Conservation (phyloP, 2,113 vertebrate species). For the Pseudopodoces humilis region DNA sequence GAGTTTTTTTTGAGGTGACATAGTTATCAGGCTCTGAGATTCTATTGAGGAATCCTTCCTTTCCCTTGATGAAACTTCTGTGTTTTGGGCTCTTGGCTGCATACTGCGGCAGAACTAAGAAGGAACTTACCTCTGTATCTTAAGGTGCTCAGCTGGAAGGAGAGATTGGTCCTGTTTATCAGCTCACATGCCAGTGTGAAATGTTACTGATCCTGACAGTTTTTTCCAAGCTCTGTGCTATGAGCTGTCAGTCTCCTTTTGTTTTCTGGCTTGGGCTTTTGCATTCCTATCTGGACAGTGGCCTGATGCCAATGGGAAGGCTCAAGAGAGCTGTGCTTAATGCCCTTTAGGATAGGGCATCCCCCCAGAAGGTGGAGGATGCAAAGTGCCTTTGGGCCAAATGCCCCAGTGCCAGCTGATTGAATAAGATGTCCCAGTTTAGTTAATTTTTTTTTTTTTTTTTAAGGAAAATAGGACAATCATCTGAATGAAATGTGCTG, state of each 20-base stretch:
- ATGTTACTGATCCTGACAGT: not conserved
- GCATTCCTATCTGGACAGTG: not conserved
- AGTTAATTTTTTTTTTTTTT: not conserved
- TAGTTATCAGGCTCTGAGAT: not conserved
- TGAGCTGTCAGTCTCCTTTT: not conserved
- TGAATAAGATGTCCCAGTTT: not conserved
- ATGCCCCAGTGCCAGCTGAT: not conserved
- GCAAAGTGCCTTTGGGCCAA: not conserved
- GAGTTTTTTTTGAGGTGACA: rapidly evolving
- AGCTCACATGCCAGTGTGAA: constrained; percentile 1
- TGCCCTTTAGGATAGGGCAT: not conserved
- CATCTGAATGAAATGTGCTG: not conserved
- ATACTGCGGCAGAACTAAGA: not conserved
- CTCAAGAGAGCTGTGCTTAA: not conserved
- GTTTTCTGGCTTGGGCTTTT: not conserved
- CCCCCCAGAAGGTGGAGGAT: not conserved
- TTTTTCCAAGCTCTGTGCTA: not conserved
- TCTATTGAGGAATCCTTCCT: not conserved
- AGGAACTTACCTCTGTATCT: not conserved
- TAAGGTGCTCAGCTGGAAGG: not conserved
- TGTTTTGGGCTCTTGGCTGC: not conserved
- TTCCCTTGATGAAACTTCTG: not conserved
- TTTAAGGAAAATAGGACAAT: not conserved
- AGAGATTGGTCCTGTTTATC: not conserved
- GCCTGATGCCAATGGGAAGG: not conserved